Conservation (phyloP, 2,113 vertebrate genomes). For the Pseudopodoces humilis region DNA sequence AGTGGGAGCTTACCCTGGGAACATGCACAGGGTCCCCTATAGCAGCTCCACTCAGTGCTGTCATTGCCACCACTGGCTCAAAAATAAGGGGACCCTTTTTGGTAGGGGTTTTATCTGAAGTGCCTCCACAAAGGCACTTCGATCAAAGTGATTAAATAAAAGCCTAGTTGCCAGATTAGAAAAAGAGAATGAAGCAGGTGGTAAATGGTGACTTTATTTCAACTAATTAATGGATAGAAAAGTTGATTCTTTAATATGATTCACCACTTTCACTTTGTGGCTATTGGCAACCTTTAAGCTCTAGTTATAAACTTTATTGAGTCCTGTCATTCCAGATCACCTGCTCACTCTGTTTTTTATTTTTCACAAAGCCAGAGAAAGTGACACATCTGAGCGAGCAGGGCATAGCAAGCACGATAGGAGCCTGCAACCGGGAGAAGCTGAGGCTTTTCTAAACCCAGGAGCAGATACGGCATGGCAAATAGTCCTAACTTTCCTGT, state of each 20-base stretch:
- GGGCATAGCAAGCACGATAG: accelerated
- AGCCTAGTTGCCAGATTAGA: not conserved
- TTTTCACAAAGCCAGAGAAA: not conserved
- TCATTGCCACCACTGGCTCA: accelerated
- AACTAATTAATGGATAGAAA: not conserved
- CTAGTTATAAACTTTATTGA: not conserved
- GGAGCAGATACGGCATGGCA: accelerated
- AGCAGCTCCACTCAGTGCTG: not conserved
- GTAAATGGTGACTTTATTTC: not conserved
- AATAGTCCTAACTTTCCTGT: not conserved
- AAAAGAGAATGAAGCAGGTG: not conserved
- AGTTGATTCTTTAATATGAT: not conserved
- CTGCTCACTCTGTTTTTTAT: not conserved
- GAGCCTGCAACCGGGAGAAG: accelerated
- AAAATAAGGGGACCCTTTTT: not conserved
- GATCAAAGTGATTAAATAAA: not conserved
- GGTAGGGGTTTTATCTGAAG: not conserved
- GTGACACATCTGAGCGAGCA: accelerated
- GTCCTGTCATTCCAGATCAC: not conserved
- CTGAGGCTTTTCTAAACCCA: not conserved
- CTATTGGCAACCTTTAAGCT: not conserved
- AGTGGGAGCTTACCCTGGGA: not conserved
- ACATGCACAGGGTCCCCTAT: not conserved
- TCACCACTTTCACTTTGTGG: not conserved
- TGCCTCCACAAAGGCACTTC: not conserved